Conservation (phyloP, 2,888 invertebrate genomes). For the Pammene aurita region DNA sequence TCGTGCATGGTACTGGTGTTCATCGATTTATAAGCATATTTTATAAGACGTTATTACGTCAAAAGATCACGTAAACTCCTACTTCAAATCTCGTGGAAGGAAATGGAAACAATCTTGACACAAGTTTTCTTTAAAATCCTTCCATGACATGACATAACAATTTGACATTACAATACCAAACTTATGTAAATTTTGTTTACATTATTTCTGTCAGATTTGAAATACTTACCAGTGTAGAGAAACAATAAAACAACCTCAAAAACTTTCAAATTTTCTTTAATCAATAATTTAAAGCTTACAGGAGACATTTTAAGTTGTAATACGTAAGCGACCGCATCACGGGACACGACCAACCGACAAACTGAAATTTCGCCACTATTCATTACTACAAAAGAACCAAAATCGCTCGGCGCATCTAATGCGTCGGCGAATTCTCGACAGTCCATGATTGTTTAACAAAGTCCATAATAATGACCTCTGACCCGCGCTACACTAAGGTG, state of each 20-base stretch:
- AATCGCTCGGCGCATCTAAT: constrained; percentile 45
- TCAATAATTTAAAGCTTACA: constrained; percentile 83
- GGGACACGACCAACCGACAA: constrained; percentile 47
- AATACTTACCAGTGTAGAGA: background rate
- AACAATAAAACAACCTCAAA: constrained; percentile 63
- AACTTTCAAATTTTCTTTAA: constrained; percentile 81
- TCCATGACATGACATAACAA: too few species aligned
- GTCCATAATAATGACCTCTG: constrained; percentile 36
- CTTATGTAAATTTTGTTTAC: too few species aligned
- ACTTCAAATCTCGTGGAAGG: too few species aligned
- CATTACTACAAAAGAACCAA: constrained; percentile 54
- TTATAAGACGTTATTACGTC: too few species aligned
- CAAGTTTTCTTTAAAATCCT: too few species aligned
- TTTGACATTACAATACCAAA: too few species aligned
- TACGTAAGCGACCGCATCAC: constrained; percentile 53
- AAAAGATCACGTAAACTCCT: too few species aligned
- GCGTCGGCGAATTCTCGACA: constrained; percentile 21
- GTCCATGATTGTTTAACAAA: constrained; percentile 39
- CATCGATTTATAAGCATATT: too few species aligned
- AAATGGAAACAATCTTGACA: too few species aligned
- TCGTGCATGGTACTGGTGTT: too few species aligned
- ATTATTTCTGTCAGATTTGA: too few species aligned
- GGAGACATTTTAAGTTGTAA: constrained; percentile 70
- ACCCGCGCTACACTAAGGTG: constrained; percentile 24
- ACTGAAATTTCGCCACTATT: constrained; percentile 66